phyloP scores from a whole-genome alignment of 2,888 invertebrate genomes.

The Leucoptera coffeella region DNA sequence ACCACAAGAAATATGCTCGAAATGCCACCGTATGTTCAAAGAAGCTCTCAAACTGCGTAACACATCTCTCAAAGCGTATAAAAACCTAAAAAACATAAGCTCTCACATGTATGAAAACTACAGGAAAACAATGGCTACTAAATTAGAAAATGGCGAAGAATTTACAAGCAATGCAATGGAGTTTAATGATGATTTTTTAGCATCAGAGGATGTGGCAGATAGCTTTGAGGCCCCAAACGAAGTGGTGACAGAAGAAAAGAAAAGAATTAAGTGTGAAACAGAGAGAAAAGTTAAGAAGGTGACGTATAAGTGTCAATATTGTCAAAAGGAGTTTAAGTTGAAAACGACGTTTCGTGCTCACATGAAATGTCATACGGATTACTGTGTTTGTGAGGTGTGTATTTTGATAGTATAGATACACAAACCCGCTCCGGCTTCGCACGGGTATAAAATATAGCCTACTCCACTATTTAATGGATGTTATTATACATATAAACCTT shows the following conservation, averaged over 20 bases:
- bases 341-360: constrained; percentile 33
- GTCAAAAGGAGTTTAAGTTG: constrained; percentile 31
- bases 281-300: not conserved
- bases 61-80: constrained; percentile 19
- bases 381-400: constrained; percentile 35
- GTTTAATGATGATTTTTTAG: not conserved
- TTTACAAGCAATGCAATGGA: not conserved
- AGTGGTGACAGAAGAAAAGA: not conserved
- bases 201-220: not conserved
- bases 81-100: constrained; percentile 11
- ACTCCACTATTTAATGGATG: not conserved
- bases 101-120: too few relatives aligned
- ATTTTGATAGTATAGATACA: too few relatives aligned
- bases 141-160: not conserved
- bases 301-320: constrained; percentile 22
- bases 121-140: not conserved
- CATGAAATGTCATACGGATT: constrained; percentile 32
- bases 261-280: not conserved
- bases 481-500: not conserved
- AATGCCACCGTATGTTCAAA: constrained; percentile 16
- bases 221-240: not conserved
- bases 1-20: constrained; percentile 25
- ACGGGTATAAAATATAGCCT: too few relatives aligned
- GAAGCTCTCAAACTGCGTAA: constrained; percentile 18
- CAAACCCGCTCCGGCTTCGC: too few relatives aligned